Conservation (phyloP, 2,888 invertebrate species). For the Gordius sp. region DNA sequence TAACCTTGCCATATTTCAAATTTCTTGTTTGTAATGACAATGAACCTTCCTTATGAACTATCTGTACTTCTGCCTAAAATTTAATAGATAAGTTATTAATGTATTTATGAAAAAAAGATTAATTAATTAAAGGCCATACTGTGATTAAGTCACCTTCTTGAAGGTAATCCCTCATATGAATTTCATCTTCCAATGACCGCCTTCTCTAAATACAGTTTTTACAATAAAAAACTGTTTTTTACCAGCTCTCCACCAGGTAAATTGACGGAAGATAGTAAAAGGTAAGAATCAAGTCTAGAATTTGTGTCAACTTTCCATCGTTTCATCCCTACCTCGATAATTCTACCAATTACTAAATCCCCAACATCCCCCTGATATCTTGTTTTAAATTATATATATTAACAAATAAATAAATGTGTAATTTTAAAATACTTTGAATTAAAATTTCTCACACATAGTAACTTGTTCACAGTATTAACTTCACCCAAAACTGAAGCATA, state of each 20-base stretch:
- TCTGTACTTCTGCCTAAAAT: slow-evolving; percentile 58
- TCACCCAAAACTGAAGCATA: slow-evolving; percentile 78
- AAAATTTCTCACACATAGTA: slow-evolving; percentile 63
- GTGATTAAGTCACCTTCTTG: slow-evolving; percentile 83
- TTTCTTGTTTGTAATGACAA: slow-evolving; percentile 76
- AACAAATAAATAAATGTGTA: slow-evolving; percentile 17
- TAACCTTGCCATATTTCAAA: slow-evolving; percentile 76
- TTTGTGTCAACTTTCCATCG: slow-evolving; percentile 41
- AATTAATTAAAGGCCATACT: slow-evolving; percentile 30
- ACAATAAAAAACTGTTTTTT: slow-evolving; percentile 22
- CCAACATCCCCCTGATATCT: slow-evolving; percentile 51
- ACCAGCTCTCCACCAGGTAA: slow-evolving; percentile 78
- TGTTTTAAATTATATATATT: slow-evolving; percentile 17
- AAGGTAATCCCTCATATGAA: slow-evolving; percentile 76
- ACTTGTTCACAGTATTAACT: slow-evolving; percentile 70
- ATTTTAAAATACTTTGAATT: slow-evolving; percentile 44
- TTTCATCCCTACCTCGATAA: slow-evolving; percentile 53
- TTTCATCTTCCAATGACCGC: slow-evolving; percentile 76
- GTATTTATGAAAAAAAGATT: slow-evolving; percentile 4
- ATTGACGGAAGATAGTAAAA: slow-evolving; percentile 70
- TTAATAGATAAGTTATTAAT: not conserved
- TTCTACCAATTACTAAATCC: slow-evolving; percentile 76
- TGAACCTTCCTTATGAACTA: slow-evolving; percentile 62
- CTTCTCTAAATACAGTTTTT: slow-evolving; percentile 38
- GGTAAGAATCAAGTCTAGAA: slow-evolving; percentile 52